Evolutionary conservation across 2,797 vertebrate genomes (phyloP).

Genomic region (Chiloscyllium punctatum): DNA sequence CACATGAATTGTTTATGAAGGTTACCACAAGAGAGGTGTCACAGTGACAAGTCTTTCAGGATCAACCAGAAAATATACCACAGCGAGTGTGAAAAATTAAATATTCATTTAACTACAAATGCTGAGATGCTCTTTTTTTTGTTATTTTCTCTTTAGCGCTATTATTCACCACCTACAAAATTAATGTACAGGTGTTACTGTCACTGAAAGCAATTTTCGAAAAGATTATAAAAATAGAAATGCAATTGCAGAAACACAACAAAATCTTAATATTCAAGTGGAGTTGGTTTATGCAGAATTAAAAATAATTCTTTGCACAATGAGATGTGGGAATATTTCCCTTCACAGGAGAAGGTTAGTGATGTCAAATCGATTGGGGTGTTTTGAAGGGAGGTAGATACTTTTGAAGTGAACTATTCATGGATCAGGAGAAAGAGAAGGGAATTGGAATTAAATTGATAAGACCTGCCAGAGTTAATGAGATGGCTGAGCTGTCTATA

Average conservation of each 20-base stretch:
- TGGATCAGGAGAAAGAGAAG: neutral
- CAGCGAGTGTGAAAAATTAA: neutral
- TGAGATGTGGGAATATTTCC: neutral
- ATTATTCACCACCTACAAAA: neutral
- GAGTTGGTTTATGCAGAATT: neutral
- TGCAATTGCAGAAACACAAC: neutral
- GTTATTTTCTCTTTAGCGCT: neutral
- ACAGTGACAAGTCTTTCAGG: slow-evolving; percentile 5
- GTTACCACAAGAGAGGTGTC: neutral
- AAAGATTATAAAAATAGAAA: slow-evolving; percentile 13
- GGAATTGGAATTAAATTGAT: neutral
- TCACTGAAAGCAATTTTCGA: neutral
- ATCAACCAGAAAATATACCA: neutral
- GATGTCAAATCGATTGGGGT: neutral
- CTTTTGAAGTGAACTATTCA: neutral
- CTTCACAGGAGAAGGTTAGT: neutral
- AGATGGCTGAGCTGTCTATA: neutral
- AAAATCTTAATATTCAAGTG: neutral
- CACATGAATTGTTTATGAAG: slow-evolving; percentile 23
- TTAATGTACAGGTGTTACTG: neutral
- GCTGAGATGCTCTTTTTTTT: neutral
- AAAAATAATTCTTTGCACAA: neutral
- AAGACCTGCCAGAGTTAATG: neutral
- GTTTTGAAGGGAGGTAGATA: neutral
- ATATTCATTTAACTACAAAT: slow-evolving; percentile 17